phyloP scores from a whole-genome alignment of 2,797 vertebrate species.

The Lerista edwardsae region DNA sequence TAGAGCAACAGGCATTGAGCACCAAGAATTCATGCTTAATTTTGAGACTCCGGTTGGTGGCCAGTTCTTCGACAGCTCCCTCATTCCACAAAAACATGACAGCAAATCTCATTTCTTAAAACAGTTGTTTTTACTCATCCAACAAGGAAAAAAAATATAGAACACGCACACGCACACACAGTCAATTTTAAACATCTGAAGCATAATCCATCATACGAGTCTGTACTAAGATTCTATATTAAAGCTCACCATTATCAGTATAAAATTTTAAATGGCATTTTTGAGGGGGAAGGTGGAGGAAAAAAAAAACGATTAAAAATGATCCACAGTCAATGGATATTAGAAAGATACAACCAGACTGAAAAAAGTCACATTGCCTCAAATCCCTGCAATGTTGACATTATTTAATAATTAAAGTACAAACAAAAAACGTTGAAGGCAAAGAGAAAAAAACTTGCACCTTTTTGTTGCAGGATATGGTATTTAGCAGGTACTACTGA shows the following conservation, averaged over 20 bases:
- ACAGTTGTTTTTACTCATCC: conserved; percentile 74
- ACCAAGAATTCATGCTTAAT: conserved; percentile 75
- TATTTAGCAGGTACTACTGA: conserved; percentile 73
- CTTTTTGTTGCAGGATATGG: conserved; percentile 79
- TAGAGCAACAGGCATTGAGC: conserved; percentile 77
- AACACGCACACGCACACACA: conserved; percentile 57
- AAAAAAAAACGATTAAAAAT: conserved; percentile 75
- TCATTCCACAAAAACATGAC: conserved; percentile 83
- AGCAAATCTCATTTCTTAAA: conserved; percentile 85
- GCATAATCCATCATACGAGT: conserved; percentile 83
- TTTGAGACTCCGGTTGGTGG: conserved; percentile 71
- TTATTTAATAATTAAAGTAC: conserved; percentile 62
- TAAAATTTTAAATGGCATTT: conserved; percentile 67
- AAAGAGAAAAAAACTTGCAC: conserved; percentile 66
- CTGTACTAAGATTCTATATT: conserved; percentile 84
- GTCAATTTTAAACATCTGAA: conserved; percentile 83
- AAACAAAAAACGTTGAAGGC: conserved; percentile 52
- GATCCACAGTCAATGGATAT: conserved; percentile 64
- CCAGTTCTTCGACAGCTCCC: conserved; percentile 81
- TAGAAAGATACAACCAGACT: conserved; percentile 65
- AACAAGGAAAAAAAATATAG: conserved; percentile 63
- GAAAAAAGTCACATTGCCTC: conserved; percentile 57
- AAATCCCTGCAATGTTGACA: conserved; percentile 71
- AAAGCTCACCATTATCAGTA: conserved; percentile 87
- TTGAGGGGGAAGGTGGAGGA: conserved; percentile 68